Evolutionary conservation across 1,140 invertebrate genomes (phyloP).

Genomic region (Paralvinella palmiformis): DNA sequence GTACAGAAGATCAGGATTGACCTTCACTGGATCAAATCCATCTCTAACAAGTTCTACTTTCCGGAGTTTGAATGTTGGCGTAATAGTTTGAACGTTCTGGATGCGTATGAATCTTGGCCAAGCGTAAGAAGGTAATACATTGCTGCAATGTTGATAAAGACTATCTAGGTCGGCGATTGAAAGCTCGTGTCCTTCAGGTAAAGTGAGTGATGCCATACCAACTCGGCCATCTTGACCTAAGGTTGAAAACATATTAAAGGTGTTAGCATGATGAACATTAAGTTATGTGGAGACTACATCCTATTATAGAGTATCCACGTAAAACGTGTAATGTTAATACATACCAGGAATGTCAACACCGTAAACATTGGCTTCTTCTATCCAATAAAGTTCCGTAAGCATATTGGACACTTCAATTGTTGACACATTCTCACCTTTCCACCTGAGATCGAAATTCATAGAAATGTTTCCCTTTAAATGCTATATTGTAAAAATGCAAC

Average conservation of each 20-base stretch:
- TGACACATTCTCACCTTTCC: constrained; percentile 95
- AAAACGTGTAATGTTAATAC: constrained; percentile 2
- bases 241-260: not conserved
- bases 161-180: constrained; percentile 21
- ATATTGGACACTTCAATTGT: constrained; percentile 88
- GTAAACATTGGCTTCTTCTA: constrained; percentile 89
- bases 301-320: too few species aligned
- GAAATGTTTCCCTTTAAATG: too few species aligned
- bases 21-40: constrained; percentile 72
- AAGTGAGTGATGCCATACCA: constrained; percentile 84
- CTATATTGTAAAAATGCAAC: too few species aligned
- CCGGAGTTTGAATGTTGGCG: constrained; percentile 31
- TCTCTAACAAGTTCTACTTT: constrained; percentile 74
- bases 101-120: constrained; percentile 79
- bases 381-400: constrained; percentile 38
- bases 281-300: too few species aligned
- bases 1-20: constrained; percentile 48
- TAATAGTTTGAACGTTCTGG: constrained; percentile 27
- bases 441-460: constrained; percentile 32
- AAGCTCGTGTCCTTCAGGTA: constrained; percentile 34
- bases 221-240: constrained; percentile 78
- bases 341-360: constrained; percentile 69
- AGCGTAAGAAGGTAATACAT: constrained; percentile 72
- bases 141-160: constrained; percentile 28
- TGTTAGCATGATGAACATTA: too few species aligned